Evolutionary conservation across 2,113 vertebrate genomes (phyloP).

Genomic region (Gymnobelideus leadbeateri): DNA sequence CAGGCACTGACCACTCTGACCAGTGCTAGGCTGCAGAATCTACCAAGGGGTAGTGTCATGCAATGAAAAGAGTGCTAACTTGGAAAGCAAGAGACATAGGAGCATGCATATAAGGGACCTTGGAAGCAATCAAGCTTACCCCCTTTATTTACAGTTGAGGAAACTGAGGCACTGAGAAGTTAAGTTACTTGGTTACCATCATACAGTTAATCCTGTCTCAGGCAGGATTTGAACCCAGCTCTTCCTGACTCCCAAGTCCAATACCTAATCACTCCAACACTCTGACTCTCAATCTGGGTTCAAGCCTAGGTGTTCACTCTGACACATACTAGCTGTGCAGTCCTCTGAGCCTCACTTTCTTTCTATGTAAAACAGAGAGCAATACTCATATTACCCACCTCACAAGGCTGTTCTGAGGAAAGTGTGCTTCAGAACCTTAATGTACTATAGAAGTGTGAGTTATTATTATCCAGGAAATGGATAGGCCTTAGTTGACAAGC

Average conservation of each 20-base stretch:
- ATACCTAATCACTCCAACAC: not conserved
- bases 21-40: not conserved
- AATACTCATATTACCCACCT: not conserved
- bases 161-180: not conserved
- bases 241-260: not conserved
- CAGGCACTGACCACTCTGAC: not conserved
- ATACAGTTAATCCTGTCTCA: not conserved
- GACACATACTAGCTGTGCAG: not conserved
- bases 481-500: not conserved
- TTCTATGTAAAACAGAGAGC: not conserved
- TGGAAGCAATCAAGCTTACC: not conserved
- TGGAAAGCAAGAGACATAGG: not conserved
- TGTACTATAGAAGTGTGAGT: not conserved
- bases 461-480: not conserved
- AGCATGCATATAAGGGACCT: not conserved
- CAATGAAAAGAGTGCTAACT: not conserved
- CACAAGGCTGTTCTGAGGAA: not conserved
- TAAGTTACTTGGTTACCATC: not conserved
- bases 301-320: not conserved
- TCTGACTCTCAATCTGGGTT: not conserved
- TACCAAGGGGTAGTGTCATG: not conserved
- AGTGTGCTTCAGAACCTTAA: not conserved
- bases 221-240: not conserved
- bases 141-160: not conserved
- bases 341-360: conserved; percentile 35